Evolutionary conservation across 2,888 invertebrate genomes (phyloP).

Genomic region (Pyralis farinalis): DNA sequence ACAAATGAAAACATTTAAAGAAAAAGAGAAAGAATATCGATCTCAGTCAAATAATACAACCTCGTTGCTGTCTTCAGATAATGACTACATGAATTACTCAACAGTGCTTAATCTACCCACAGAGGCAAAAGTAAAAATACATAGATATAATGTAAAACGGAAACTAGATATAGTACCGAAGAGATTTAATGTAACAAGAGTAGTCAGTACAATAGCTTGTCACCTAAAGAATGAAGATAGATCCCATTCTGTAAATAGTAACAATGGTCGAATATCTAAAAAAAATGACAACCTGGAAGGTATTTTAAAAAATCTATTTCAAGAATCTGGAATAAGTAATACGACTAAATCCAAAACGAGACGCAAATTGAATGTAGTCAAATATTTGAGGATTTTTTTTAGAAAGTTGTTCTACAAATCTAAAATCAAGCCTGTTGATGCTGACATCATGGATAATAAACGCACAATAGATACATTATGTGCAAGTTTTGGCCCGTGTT

Average conservation of each 20-base stretch:
- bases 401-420: conserved; percentile 36
- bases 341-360: conserved; percentile 21
- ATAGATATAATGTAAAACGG: conserved; percentile 19
- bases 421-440: conserved; percentile 19
- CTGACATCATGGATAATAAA: conserved; percentile 16
- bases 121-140: conserved; percentile 4
- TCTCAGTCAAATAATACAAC: neutral
- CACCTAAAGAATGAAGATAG: conserved; percentile 16
- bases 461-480: conserved; percentile 44
- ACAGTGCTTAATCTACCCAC: no score
- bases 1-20: conserved; percentile 20
- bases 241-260: conserved; percentile 5
- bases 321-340: conserved; percentile 22
- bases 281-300: conserved; percentile 22
- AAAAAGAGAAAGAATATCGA: conserved; percentile 11
- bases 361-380: conserved; percentile 31
- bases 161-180: conserved; percentile 17
- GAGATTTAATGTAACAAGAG: conserved; percentile 27
- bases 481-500: conserved; percentile 42
- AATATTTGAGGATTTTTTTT: conserved; percentile 46
- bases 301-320: conserved; percentile 22
- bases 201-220: conserved; percentile 16
- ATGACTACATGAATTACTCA: no score
- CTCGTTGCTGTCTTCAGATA: no score
- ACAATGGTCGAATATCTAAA: conserved; percentile 8